Conservation (phyloP, 2,113 vertebrate genomes). For the Oreocharis arfaki region DNA sequence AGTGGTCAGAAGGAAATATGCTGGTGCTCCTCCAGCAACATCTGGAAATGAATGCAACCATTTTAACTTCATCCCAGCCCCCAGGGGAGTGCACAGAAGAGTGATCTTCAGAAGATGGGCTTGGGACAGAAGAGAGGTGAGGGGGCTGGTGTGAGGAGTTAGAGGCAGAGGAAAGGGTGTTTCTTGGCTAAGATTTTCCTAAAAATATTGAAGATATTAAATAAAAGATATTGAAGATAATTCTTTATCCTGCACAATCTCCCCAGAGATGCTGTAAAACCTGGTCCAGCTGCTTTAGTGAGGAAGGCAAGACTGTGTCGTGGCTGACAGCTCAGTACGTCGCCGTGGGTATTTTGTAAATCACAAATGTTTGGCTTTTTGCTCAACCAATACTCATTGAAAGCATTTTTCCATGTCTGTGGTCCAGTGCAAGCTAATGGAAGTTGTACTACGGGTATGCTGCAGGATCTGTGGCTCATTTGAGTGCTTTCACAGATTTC, state of each 20-base stretch:
- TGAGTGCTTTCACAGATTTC: neutral
- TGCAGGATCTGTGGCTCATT: neutral
- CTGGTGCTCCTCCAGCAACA: neutral
- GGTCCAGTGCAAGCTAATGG: neutral
- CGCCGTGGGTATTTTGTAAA: neutral
- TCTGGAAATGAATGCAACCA: neutral
- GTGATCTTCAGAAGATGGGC: neutral
- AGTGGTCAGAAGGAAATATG: neutral
- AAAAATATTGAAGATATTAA: neutral
- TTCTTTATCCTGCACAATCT: neutral
- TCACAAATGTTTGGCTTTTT: neutral
- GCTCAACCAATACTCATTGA: neutral
- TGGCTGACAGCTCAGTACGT: neutral
- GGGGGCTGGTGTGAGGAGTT: neutral
- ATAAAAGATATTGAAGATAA: neutral
- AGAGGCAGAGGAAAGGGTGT: neutral
- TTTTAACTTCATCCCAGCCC: neutral
- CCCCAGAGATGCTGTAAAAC: neutral
- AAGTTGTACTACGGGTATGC: neutral
- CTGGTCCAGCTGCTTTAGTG: neutral
- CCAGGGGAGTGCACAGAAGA: neutral
- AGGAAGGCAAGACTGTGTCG: neutral
- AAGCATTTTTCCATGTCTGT: neutral
- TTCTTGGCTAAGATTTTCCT: neutral
- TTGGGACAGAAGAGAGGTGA: neutral